Evolutionary conservation across 1,140 invertebrate species (phyloP), one percentile per base, ranked within the genome.

Genomic region (Drosophila willistoni): DNA sequence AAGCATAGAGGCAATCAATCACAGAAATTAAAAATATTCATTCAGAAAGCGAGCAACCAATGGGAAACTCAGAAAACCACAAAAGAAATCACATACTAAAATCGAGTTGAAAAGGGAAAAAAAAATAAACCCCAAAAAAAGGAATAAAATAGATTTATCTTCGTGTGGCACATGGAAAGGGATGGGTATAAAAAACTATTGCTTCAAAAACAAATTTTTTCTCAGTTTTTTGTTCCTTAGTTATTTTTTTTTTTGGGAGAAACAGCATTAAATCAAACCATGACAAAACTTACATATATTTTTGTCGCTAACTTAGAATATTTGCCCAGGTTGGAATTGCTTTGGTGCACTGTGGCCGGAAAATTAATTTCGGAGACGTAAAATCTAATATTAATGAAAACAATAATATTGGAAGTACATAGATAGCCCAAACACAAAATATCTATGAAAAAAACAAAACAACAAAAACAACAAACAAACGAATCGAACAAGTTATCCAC

Each of bases 11-110:
- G 66, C 71, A 81, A 77, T 77, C 73, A 81, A 81, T 82, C 67
- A 71, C 34, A 74, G 51, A 78, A 77, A 81, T 81, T 65, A 66
- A 78, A 81, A 82, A 66, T 71, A 68, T 66, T 78, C 71, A 64
- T 59, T 67, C 51, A 73, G 55, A 39, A 47, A 7, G 29, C 59
- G 42, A 19, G 17, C 19, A 5, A 3, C 44, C 39, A 66, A 13
- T 33, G 6, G 29, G 39, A 57, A 63, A 54, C 9, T 0, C 17
- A 41, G n/a, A 36, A 44, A 56, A 42, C 3, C 22, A 67, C 55
- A 68, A 56, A 64, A 59, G 41, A 64, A 62, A 64, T 29, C 5
- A 1, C 9, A 42, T 17, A 64, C 36, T n/a, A 3, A 47, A 56
- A 60, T 44, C 4, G 14, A 63, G 13, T 60, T 17, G 29, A 22